Percentiles rank a stretch among this genome's conserved stretches.
These are phyloP conservation scores for Drosophila ustulata DNA, from an alignment of 2,888 invertebrate genomes.

Conservation along the genomic window DNA sequence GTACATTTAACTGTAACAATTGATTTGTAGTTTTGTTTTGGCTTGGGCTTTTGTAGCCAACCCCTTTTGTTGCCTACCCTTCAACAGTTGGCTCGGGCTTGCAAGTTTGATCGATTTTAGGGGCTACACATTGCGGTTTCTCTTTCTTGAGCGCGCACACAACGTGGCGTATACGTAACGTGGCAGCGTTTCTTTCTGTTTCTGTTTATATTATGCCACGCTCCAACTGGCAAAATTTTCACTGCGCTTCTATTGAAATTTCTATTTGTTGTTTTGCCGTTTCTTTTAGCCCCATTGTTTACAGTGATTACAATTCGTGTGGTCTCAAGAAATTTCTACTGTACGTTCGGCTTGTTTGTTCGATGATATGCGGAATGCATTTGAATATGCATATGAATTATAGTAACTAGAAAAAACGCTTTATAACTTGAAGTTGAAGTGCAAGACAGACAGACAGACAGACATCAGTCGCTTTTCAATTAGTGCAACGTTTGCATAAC, in stretches of 20 bases:
- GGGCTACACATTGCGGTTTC: conserved; percentile 27
- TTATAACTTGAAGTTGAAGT: conserved; percentile 22
- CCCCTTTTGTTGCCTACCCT: conserved; percentile 9
- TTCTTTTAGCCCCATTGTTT: conserved; percentile 24
- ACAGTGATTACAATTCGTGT: conserved; percentile 42
- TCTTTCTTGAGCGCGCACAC: conserved; percentile 29
- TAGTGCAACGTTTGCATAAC: conserved; percentile 69
- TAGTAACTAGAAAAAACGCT: not conserved
- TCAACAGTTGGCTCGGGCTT: conserved; percentile 14
- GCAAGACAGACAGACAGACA: not conserved
- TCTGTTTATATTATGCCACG: conserved; percentile 36
- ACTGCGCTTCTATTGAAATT: conserved; percentile 47
- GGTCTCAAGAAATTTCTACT: conserved; percentile 60
- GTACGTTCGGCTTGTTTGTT: conserved; percentile 57
- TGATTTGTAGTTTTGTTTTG: conserved; percentile 43
- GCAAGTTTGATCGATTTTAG: conserved; percentile 74
- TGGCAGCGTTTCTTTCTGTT: conserved; percentile 14
- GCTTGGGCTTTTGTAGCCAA: conserved; percentile 34
- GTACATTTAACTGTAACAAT: conserved; percentile 57
- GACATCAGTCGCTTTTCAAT: conserved; percentile 49
- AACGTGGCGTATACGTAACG: conserved; percentile 66
- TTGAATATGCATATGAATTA: conserved; percentile 10
- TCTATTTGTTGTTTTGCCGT: conserved; percentile 40
- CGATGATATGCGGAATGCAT: conserved; percentile 48
- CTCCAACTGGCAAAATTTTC: conserved; percentile 60